Evolutionary conservation across 2,888 invertebrate species (phyloP).

Genomic region (Lepidocyrtoides sp.): DNA sequence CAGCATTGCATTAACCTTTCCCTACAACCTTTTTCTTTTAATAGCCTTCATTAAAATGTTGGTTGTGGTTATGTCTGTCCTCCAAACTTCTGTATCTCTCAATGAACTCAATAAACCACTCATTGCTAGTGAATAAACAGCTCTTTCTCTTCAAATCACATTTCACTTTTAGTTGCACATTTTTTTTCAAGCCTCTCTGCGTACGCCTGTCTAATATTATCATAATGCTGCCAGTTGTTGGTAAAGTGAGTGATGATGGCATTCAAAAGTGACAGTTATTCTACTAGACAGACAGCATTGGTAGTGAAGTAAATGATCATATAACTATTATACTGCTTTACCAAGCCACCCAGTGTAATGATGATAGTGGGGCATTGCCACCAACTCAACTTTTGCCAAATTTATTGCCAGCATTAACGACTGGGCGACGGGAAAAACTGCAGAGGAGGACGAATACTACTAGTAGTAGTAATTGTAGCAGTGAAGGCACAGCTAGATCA

Average conservation of each 20-base stretch:
- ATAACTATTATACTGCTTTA: too few species aligned
- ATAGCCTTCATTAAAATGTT: not conserved
- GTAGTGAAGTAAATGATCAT: too few species aligned
- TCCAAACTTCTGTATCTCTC: not conserved
- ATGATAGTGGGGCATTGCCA: conserved; percentile 57
- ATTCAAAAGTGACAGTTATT: conserved; percentile 15
- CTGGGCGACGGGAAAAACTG: not conserved
- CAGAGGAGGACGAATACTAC: conserved; percentile 14
- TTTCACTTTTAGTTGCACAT: conserved; percentile 27
- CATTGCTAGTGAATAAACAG: not conserved
- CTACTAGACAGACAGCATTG: not conserved
- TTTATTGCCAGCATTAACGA: conserved; percentile 47
- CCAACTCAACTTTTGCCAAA: conserved; percentile 54
- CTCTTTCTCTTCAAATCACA: not conserved
- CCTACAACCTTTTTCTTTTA: not conserved
- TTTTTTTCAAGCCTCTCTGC: not conserved
- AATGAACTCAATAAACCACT: conserved; percentile 10
- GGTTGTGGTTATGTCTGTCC: conserved; percentile 16
- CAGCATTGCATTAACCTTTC: not conserved
- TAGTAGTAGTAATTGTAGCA: not conserved
- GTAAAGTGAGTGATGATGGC: not conserved
- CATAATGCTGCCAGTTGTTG: too few species aligned
- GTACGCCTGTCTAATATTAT: not conserved
- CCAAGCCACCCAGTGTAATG: too few species aligned
- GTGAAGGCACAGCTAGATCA: not conserved